Percentiles rank a stretch among this genome's conserved stretches.
Conservation (phyloP, 1,140 invertebrate genomes). For the Brachionus rubens region DNA sequence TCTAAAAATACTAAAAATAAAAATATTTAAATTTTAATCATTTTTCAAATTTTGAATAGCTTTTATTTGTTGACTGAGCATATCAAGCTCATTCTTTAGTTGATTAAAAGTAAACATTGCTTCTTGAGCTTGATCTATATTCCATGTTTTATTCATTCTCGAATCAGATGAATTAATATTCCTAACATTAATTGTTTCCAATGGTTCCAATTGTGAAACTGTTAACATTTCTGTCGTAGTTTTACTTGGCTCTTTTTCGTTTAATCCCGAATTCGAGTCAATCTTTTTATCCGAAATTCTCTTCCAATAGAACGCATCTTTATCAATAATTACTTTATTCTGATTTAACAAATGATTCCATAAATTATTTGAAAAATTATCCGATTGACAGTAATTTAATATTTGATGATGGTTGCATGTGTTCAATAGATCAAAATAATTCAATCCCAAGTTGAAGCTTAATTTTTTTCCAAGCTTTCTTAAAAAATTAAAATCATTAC, state of each 20-base stretch:
- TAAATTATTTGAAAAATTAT: not conserved
- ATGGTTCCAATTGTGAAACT: not conserved
- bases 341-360: constrained; percentile 3
- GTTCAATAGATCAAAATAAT: constrained; percentile 30
- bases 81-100: constrained; percentile 22
- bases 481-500: not conserved
- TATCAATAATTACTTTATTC: not conserved
- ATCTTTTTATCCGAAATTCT: not conserved
- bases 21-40: not conserved
- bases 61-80: constrained; percentile 19
- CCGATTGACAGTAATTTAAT: not conserved
- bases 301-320: constrained; percentile 25
- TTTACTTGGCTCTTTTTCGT: too few relatives aligned
- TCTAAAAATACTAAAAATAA: too few relatives aligned
- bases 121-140: constrained; percentile 14
- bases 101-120: constrained; percentile 20
- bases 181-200: not conserved
- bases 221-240: not conserved
- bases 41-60: constrained; percentile 25
- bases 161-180: not conserved
- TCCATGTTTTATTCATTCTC: not conserved
- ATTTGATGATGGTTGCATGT: constrained; percentile 2
- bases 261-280: not conserved
- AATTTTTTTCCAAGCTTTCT: constrained; percentile 24
- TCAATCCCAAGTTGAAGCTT: not conserved